Conservation (phyloP, 2,888 invertebrate species). For the Hyalella azteca region DNA sequence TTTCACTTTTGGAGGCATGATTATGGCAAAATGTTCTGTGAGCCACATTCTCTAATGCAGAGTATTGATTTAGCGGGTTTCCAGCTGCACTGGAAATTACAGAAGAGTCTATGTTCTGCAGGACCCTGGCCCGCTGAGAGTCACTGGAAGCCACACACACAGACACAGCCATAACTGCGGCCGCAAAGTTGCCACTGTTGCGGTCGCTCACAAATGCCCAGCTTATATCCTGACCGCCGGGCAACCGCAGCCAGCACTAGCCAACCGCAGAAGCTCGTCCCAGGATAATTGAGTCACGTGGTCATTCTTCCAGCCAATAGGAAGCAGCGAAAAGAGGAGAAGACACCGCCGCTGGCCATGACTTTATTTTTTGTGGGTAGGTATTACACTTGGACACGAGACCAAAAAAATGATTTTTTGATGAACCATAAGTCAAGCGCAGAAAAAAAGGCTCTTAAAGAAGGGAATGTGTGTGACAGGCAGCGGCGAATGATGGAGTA, state of each 20-base stretch:
- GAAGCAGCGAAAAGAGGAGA: not conserved
- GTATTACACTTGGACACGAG: slow-evolving; percentile 30
- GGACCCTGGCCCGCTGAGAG: not conserved
- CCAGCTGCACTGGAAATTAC: not conserved
- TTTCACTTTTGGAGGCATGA: too few relatives aligned
- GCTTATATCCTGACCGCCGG: slow-evolving; percentile 18
- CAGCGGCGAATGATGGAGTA: not conserved
- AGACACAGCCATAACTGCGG: slow-evolving; percentile 21
- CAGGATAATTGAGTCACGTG: slow-evolving; percentile 34
- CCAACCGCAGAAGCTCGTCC: slow-evolving; percentile 24
- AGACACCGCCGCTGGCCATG: not conserved
- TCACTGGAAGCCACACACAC: slow-evolving; percentile 16
- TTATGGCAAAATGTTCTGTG: not conserved
- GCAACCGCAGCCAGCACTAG: not conserved
- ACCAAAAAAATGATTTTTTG: slow-evolving; percentile 16
- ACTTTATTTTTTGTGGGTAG: not conserved
- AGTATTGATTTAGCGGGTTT: not conserved
- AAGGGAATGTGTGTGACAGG: not conserved
- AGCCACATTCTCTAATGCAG: not conserved
- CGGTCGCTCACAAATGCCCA: not conserved
- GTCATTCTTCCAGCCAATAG: not conserved
- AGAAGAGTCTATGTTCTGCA: not conserved
- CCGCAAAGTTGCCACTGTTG: slow-evolving; percentile 35
- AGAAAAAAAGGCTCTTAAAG: not conserved
- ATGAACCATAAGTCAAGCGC: not conserved